A percentile compares a stretch with the other conserved stretches of the same genome.
Evolutionary conservation across 1,140 invertebrate genomes (phyloP).

Genomic region (Drosophila aff.): DNA sequence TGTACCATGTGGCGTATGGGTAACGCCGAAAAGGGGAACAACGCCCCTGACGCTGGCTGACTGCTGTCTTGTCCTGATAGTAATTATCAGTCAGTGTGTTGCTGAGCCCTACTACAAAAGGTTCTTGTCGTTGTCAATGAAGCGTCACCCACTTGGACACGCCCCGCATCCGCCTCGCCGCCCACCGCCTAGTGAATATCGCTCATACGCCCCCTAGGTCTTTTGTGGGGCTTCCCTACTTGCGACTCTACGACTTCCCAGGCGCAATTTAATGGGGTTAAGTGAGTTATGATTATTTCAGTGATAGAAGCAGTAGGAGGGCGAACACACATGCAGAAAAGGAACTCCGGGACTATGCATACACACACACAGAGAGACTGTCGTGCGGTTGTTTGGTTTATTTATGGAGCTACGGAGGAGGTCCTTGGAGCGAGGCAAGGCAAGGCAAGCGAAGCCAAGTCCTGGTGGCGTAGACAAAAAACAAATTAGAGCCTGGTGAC

Average conservation of each 20-base stretch:
- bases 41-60: not conserved
- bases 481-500: slow-evolving; percentile 76
- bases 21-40: slow-evolving; percentile 34
- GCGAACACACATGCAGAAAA: slow-evolving; percentile 15
- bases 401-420: slow-evolving; percentile 41
- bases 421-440: slow-evolving; percentile 28
- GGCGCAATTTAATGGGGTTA: slow-evolving; percentile 70
- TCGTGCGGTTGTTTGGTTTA: slow-evolving; percentile 37
- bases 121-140: slow-evolving; percentile 55
- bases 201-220: slow-evolving; percentile 39
- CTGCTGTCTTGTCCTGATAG: slow-evolving; percentile 40
- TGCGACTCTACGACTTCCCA: slow-evolving; percentile 3
- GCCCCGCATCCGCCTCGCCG: slow-evolving; percentile 25
- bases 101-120: slow-evolving; percentile 33
- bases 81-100: slow-evolving; percentile 58
- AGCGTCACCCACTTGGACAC: slow-evolving; percentile 67
- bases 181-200: slow-evolving; percentile 26
- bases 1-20: slow-evolving; percentile 58
- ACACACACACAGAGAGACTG: slow-evolving; percentile 5
- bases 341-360: slow-evolving; percentile 21
- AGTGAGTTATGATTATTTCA: slow-evolving; percentile 78
- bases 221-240: slow-evolving; percentile 11
- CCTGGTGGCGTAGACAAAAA: slow-evolving; percentile 53
- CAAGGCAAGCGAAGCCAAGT: slow-evolving; percentile 26
- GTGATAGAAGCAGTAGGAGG: slow-evolving; percentile 26